Conservation (phyloP, 1,140 invertebrate species). For the Drosophila parabipectinata region DNA sequence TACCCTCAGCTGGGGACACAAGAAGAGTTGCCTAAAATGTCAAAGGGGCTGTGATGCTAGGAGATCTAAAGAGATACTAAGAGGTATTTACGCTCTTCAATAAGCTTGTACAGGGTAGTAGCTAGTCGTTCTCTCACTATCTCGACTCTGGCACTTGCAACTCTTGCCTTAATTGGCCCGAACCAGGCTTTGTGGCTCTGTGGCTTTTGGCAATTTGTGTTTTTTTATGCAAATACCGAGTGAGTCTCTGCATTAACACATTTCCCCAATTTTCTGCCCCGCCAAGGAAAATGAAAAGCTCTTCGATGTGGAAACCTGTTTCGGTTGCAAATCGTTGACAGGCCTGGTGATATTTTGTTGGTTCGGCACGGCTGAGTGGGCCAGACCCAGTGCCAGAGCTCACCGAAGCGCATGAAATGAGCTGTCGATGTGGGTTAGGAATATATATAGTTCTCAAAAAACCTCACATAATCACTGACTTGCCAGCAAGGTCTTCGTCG, state of each 20-base stretch:
- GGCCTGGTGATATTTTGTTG: conserved; percentile 15
- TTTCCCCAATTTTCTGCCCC: conserved; percentile 52
- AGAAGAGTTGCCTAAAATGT: no score
- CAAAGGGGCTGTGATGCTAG: no score
- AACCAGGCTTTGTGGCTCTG: conserved; percentile 14
- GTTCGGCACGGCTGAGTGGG: conserved; percentile 33
- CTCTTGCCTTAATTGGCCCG: conserved; percentile 62
- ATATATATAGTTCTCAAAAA: no score
- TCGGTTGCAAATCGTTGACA: conserved; percentile 52
- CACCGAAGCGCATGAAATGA: conserved; percentile 60
- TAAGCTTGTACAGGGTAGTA: no score
- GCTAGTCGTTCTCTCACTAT: no score
- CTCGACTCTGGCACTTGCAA: conserved; percentile 53
- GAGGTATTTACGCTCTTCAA: no score
- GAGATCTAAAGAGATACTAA: no score
- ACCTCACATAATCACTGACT: not conserved
- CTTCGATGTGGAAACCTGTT: conserved; percentile 57
- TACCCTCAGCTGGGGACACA: not conserved
- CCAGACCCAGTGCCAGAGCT: conserved; percentile 3
- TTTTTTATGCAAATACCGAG: conserved; percentile 62
- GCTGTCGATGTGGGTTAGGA: conserved; percentile 30
- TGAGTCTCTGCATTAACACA: conserved; percentile 59
- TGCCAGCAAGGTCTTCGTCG: no score
- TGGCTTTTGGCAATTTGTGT: conserved; percentile 40
- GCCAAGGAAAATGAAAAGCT: conserved; percentile 61